A percentile compares a stretch with the other conserved stretches of the same genome.
Conservation (phyloP, 37 sponge, comb jelly and placozoan species). For the Chondrilla cf. caribensis region DNA sequence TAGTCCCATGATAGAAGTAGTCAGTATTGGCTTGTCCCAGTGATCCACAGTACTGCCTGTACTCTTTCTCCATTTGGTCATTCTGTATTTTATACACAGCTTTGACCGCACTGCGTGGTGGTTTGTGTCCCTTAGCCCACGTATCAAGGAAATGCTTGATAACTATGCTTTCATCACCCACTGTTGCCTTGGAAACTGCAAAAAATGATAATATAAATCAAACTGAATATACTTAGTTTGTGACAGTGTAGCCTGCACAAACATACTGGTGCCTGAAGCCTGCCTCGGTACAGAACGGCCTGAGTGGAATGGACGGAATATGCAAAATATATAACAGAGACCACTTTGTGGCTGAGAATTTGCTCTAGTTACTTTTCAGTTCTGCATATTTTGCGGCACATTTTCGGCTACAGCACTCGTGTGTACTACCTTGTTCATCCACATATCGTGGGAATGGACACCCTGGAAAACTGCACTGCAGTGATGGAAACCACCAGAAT, state of each 20-base stretch:
- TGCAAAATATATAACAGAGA: too few relatives aligned
- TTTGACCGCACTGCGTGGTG: not conserved
- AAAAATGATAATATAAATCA: too few relatives aligned
- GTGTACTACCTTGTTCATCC: slow-evolving; percentile 54
- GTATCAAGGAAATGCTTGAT: not conserved
- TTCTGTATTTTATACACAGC: not conserved
- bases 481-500: too few relatives aligned
- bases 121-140: not conserved
- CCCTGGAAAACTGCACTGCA: slow-evolving; percentile 20
- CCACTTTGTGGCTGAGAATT: too few relatives aligned
- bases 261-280: too few relatives aligned
- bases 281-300: too few relatives aligned
- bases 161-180: not conserved
- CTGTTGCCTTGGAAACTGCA: too few relatives aligned
- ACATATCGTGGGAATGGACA: slow-evolving; percentile 50
- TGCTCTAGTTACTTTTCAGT: too few relatives aligned
- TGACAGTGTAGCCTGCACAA: too few relatives aligned
- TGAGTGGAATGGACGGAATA: too few relatives aligned
- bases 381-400: slow-evolving; percentile 65
- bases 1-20: slow-evolving; percentile 8
- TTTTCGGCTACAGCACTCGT: slow-evolving; percentile 71
- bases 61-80: not conserved
- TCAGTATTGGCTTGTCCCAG: not conserved
- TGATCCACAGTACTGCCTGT: not conserved
- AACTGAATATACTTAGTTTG: too few relatives aligned